Evolutionary conservation across 2,797 vertebrate genomes (phyloP).

Genomic region (Etheostoma nigrum): DNA sequence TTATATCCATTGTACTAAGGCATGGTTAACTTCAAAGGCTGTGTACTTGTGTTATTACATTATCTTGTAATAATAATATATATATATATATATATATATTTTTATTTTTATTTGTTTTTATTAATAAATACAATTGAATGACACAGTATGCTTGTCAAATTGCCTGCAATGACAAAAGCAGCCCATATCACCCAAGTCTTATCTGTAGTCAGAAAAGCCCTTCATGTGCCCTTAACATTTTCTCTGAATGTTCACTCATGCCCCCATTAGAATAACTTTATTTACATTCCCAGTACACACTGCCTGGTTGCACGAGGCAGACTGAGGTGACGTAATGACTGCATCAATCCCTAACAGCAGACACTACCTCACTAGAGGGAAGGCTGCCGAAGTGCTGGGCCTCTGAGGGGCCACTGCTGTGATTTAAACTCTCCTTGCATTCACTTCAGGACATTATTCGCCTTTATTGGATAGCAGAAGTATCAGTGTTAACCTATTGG

Average conservation of each 20-base stretch:
- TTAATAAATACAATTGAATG: not conserved
- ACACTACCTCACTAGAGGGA: slow-evolving; percentile 80
- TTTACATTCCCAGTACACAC: slow-evolving; percentile 59
- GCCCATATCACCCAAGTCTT: not conserved
- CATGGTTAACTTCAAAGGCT: no score
- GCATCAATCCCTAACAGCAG: slow-evolving; percentile 74
- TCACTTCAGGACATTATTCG: slow-evolving; percentile 31
- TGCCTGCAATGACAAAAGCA: slow-evolving; percentile 10
- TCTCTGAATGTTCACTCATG: slow-evolving; percentile 30
- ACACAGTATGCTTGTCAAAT: not conserved
- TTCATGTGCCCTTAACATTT: slow-evolving; percentile 3
- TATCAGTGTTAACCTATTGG: slow-evolving; percentile 60
- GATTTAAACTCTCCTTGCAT: slow-evolving; percentile 61
- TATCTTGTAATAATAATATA: no score
- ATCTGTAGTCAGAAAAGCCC: slow-evolving; percentile 15
- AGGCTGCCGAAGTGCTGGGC: slow-evolving; percentile 56
- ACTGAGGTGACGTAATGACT: slow-evolving; percentile 75
- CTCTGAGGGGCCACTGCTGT: slow-evolving; percentile 50
- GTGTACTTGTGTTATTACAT: no score
- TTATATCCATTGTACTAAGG: not conserved
- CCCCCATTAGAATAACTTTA: slow-evolving; percentile 29
- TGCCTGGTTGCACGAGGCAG: slow-evolving; percentile 54
- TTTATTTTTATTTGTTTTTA: no score
- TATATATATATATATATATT: no score
- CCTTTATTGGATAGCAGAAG: slow-evolving; percentile 40